Base-by-base conservation (phyloP, 2,888 invertebrate genomes). In the Drosophila colorata region DNA sequence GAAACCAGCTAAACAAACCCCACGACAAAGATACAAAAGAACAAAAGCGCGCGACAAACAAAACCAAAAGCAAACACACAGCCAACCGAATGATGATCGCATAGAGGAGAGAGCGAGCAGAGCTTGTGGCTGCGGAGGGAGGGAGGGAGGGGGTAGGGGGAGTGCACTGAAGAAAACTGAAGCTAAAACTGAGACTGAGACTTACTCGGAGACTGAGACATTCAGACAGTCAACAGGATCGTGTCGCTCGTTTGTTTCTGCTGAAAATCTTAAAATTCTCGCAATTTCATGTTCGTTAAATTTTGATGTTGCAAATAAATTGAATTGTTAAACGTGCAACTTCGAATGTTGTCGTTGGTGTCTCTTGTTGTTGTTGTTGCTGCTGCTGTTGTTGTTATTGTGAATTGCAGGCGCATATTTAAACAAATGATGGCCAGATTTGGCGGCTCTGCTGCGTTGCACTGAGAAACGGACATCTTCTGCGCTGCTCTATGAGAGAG, bases 181-280 rank as follows among this genome's bases (percentile, higher is more conserved):
- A 38, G 16, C 65, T 69, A 28, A 59, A 38, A n/a, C 65, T 51
- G 41, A 43, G 37, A 13, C 69, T 47, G 47, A 53, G 57, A 46
- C 64, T 43, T 49, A 46, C 49, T 43, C 35, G 23, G 46, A 65
- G 58, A 44, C 64, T 52, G 61, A 67, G 79, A 79, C 79, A 66
- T 63, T 72, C 72, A 60, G 76, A 74, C 78, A 70, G 78, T 66
- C 73, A 65, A 69, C 78, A 84, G 88, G 89, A 88, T 88, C 92
- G 91, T 92, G 92, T 91, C 92, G 91, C 91, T 92, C 90, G 92
- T 92, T 92, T 92, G 92, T 92, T 92, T 92, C 91, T 87, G 81
- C 77, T 89, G 91, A 92, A 84, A 91, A 92, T 90, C 90, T 89
- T 91, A 88, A 92, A 91, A 92, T 92, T 92, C 92, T 90, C 91